Conservation (phyloP, 2,113 vertebrate species). For the Gambusia holbrooki region DNA sequence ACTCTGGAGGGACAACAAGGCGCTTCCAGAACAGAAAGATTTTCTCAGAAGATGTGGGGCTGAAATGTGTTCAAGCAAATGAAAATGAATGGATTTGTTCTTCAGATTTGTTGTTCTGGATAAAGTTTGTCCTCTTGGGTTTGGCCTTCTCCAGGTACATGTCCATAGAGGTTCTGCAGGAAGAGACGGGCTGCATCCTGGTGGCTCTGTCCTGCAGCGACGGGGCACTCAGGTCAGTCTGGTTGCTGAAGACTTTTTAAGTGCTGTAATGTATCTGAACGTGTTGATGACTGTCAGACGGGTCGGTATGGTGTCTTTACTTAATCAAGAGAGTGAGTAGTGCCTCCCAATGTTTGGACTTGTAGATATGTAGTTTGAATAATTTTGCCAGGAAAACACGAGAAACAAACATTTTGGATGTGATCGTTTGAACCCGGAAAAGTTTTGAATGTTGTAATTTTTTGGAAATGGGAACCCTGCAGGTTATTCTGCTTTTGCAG, state of each 20-base stretch:
- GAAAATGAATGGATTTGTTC: not conserved
- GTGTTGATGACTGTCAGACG: not conserved
- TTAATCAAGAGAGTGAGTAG: no score
- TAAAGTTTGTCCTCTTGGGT: not conserved
- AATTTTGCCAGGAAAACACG: no score
- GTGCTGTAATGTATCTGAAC: not conserved
- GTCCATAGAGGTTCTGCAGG: conserved; percentile 80
- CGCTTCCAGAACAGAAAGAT: not conserved
- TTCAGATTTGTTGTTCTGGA: not conserved
- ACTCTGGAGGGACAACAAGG: no score
- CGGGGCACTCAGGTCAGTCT: conserved; percentile 88
- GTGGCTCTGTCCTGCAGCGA: conserved; percentile 92
- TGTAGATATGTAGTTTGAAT: no score
- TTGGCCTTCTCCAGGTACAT: conserved; percentile 86
- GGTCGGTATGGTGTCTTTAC: no score
- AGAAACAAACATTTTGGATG: no score
- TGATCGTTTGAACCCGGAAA: no score
- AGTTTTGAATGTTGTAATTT: no score
- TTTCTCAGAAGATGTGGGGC: not conserved
- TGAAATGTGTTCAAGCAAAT: not conserved
- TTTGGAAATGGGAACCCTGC: no score
- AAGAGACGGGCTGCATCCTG: conserved; percentile 60
- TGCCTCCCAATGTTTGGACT: no score
- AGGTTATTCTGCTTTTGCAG: no score
- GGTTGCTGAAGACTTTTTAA: not conserved